Conservation (phyloP, 2,113 vertebrate species). For the Hemiprocne comata region DNA sequence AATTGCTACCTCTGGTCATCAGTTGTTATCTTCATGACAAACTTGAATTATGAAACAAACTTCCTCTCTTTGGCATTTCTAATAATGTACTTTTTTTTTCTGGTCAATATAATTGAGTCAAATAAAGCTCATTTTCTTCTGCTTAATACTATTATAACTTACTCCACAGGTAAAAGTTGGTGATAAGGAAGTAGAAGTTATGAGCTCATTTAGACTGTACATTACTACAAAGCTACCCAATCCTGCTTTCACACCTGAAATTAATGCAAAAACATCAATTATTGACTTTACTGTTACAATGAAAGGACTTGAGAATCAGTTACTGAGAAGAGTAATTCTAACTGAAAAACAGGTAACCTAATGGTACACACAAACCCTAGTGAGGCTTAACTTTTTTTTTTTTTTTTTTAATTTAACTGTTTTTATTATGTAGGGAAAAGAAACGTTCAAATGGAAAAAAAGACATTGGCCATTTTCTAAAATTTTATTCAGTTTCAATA, state of each 20-base stretch:
- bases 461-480: background rate
- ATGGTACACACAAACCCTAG: background rate
- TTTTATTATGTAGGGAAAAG: background rate
- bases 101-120: background rate
- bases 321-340: conserved; percentile 81
- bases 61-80: background rate
- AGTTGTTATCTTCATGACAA: background rate
- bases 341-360: conserved; percentile 81
- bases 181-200: conserved; percentile 80
- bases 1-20: background rate
- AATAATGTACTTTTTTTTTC: background rate
- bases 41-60: background rate
- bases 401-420: background rate
- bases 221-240: conserved; percentile 82
- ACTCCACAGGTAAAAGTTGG: conserved; percentile 78
- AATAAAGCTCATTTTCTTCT: background rate
- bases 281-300: conserved; percentile 83
- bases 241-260: conserved; percentile 81
- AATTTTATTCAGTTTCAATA: background rate
- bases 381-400: background rate
- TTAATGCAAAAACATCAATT: conserved; percentile 81
- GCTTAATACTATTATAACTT: background rate
- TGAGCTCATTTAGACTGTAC: conserved; percentile 78
- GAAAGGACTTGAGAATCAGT: conserved; percentile 82
- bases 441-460: background rate